These are phyloP conservation scores for Euspilapteryx auroguttella DNA, from an alignment of 2,888 invertebrate species.

Conservation along the genomic window DNA sequence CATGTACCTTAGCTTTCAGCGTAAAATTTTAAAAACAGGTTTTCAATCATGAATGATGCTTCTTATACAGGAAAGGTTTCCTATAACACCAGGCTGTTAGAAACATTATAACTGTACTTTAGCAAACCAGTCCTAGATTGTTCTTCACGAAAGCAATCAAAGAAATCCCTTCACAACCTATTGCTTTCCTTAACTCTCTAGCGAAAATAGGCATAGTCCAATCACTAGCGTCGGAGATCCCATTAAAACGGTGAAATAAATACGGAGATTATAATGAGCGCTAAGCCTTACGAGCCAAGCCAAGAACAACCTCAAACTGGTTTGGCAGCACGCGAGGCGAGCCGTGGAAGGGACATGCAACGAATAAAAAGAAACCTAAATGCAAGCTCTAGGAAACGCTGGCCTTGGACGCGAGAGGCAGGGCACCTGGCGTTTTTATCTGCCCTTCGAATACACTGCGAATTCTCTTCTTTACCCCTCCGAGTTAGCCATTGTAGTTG, in stretches of 20 bases:
- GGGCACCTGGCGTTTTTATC: slow-evolving; percentile 58
- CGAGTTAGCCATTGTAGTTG: not conserved
- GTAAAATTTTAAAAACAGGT: too few relatives aligned
- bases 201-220: slow-evolving; percentile 14
- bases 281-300: slow-evolving; percentile 36
- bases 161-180: not conserved
- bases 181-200: not conserved
- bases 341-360: slow-evolving; percentile 48
- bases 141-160: not conserved
- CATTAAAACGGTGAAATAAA: slow-evolving; percentile 25
- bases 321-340: slow-evolving; percentile 52
- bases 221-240: slow-evolving; percentile 17
- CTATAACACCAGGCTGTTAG: too few relatives aligned
- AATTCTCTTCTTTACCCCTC: slow-evolving; percentile 21
- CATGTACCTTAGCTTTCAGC: too few relatives aligned
- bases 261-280: slow-evolving; percentile 31
- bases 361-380: slow-evolving; percentile 53
- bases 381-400: slow-evolving; percentile 59
- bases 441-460: slow-evolving; percentile 49
- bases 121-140: not conserved
- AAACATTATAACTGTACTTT: too few relatives aligned
- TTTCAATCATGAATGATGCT: too few relatives aligned
- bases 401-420: slow-evolving; percentile 53
- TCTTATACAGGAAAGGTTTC: too few relatives aligned
- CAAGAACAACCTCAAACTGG: slow-evolving; percentile 46